Base-by-base conservation (phyloP, 2,797 vertebrate genomes). In the Chelon labrosus region DNA sequence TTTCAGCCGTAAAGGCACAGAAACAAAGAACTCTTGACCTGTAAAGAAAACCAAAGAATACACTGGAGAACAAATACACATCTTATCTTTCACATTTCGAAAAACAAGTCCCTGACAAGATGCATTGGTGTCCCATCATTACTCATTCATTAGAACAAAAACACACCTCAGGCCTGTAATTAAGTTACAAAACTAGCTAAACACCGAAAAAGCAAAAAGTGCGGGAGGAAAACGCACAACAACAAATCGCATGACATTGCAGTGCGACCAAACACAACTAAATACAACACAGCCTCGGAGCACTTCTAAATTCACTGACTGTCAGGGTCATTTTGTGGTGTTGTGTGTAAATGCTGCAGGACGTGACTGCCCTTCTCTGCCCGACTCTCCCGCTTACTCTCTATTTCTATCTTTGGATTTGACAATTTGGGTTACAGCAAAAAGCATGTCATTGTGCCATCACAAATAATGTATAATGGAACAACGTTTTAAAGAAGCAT, bases 311-410 rank as follows among this genome's bases (percentile, higher is more conserved):
- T 73, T 65, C 77, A 83, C 77, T 50, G 80, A 58, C 82, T 88
- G 89, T 91, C 86, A 90, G 80, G 77, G 65, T 75, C 61, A 53
- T 70, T 89, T 84, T 88, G 83, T 50, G 70, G 79, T 82, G 79
- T 47, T 73, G 51, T 61, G 85, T 86, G 82, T 77, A 67, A 88
- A 85, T 65, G 84, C 91, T 89, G 83, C 72, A 68, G 86, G 88
- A 88, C 39, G 0, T 38, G n/a, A 44, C 69, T 82, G 85, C 81
- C 89, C 86, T 87, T 76, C 79, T 59, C 71, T 61, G 55, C 54
- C 68, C 56, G 27, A 7, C 60, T 61, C 80, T 71, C 55, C 65
- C 12, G 4, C 49, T 61, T 47, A 20, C 55, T 65, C 61, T 55
- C 37, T 47, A 56, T 51, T 54, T 75, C 60, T 70, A 35, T 76